Evolutionary conservation across 2,888 invertebrate genomes (phyloP), one percentile per base, ranked within the genome.

Genomic region (Ashinkailepas kermadecensis): DNA sequence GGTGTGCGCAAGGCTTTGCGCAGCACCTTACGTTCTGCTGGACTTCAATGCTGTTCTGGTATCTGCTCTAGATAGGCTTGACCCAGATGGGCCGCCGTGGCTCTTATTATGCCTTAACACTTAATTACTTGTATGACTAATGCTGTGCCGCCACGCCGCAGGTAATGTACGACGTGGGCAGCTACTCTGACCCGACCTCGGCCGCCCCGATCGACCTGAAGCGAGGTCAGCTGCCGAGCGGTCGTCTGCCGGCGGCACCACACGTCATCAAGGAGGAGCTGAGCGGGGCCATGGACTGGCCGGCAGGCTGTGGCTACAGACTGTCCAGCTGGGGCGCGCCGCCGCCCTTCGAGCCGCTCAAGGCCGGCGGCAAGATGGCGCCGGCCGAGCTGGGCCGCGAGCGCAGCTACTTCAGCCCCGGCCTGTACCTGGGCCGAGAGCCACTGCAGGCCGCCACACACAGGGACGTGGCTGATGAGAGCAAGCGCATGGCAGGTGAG

Each of bases 251-350:
- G 18, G 25, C 74, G 8, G 23, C 67, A 12, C 25, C 67, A 12
- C 74, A 74, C 54, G 13, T 4, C 54, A 54, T 74, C 74, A 74
- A 74, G 74, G 74, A 74, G 74, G 74, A 74, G 74, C 74, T 74
- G 74, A 18, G 54, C 74, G 74, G 54, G 54, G 67, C 10, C 25
- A 54, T 74, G 18, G 74, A 74, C 54, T 74, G 74, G 74, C 54
- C 74, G 8, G 18, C 74, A 9, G 74, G 74, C 74, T 74, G 74
- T 13, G 74, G 74, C 74, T 74, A 74, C 74, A 39, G 74, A 54
- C 74, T 74, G 74, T 21, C 74, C 74, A 21, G 74, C 74, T 74
- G 74, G 74, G 74, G 74, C 54, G 54, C 18, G 54, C 54, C 39
- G 23, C 23, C 74, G 6, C 3, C 74, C 39, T 54, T 74, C 74